These are phyloP conservation scores for Betta splendens DNA, from an alignment of 2,797 vertebrate genomes.

Conservation along the genomic window DNA sequence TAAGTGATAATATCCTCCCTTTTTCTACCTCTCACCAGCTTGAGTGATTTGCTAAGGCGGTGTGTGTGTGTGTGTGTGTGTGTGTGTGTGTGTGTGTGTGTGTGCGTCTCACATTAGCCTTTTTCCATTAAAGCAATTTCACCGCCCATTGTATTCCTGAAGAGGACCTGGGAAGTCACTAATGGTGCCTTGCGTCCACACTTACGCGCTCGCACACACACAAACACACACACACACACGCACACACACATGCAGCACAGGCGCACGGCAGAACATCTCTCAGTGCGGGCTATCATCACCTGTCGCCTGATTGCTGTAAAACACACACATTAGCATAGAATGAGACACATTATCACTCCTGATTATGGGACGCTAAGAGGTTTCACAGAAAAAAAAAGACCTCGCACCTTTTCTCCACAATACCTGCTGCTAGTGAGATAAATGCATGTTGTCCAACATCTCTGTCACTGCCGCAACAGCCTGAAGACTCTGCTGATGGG, in stretches of 20 bases:
- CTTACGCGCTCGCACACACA: slow-evolving; percentile 56
- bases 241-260: slow-evolving; percentile 41
- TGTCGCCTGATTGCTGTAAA: slow-evolving; percentile 85
- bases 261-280: slow-evolving; percentile 72
- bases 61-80: slow-evolving; percentile 64
- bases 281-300: slow-evolving; percentile 80
- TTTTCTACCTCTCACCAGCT: slow-evolving; percentile 78
- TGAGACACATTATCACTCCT: slow-evolving; percentile 84
- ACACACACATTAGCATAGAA: slow-evolving; percentile 84
- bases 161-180: slow-evolving; percentile 87
- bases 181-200: slow-evolving; percentile 84
- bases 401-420: slow-evolving; percentile 81
- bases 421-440: slow-evolving; percentile 80
- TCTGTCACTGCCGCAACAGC: slow-evolving; percentile 72
- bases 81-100: slow-evolving; percentile 41
- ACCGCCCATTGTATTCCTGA: slow-evolving; percentile 85
- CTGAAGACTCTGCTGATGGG: slow-evolving; percentile 80
- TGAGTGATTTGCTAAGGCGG: slow-evolving; percentile 81
- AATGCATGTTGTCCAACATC: slow-evolving; percentile 80
- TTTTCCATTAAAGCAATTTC: slow-evolving; percentile 87
- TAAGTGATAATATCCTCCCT: slow-evolving; percentile 82
- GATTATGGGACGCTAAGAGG: slow-evolving; percentile 82
- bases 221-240: slow-evolving; percentile 49
- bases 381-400: slow-evolving; percentile 77
- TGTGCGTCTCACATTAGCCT: slow-evolving; percentile 80